phyloP scores from a whole-genome alignment of 2,113 vertebrate species.

The Catharus minimus region DNA sequence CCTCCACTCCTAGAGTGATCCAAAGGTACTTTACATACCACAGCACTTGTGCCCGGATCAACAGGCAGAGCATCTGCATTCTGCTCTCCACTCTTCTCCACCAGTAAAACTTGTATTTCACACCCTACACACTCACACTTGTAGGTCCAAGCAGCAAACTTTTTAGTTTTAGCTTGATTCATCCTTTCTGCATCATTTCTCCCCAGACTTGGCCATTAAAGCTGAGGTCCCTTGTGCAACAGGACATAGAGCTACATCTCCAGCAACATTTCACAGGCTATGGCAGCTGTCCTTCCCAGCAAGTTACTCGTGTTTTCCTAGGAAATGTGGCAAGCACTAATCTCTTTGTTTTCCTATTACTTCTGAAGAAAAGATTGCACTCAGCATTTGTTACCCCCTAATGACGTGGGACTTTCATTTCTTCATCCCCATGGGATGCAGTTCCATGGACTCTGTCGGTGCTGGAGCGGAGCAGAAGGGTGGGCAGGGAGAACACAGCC shows the following conservation, averaged over 20 bases:
- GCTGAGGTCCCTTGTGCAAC: background rate
- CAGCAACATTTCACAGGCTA: background rate
- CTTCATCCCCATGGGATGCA: background rate
- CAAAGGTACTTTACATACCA: conserved; percentile 7
- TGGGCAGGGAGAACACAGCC: background rate
- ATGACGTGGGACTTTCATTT: rapidly evolving
- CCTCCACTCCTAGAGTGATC: background rate
- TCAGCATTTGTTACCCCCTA: background rate
- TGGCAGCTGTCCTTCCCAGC: background rate
- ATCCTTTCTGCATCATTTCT: background rate
- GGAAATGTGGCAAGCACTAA: background rate
- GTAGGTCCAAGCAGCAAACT: background rate
- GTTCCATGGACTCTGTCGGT: background rate
- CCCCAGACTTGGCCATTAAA: background rate
- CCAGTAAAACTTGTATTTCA: background rate
- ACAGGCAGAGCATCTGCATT: background rate
- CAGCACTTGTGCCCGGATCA: background rate
- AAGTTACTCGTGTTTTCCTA: background rate
- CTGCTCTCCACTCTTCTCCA: background rate
- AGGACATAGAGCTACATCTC: background rate
- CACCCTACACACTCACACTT: background rate
- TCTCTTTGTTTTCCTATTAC: background rate
- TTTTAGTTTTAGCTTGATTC: background rate
- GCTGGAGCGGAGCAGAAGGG: rapidly evolving
- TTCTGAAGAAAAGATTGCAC: background rate